phyloP scores from a whole-genome alignment of 2,888 invertebrate genomes.

The Heteromurus nitidus region DNA sequence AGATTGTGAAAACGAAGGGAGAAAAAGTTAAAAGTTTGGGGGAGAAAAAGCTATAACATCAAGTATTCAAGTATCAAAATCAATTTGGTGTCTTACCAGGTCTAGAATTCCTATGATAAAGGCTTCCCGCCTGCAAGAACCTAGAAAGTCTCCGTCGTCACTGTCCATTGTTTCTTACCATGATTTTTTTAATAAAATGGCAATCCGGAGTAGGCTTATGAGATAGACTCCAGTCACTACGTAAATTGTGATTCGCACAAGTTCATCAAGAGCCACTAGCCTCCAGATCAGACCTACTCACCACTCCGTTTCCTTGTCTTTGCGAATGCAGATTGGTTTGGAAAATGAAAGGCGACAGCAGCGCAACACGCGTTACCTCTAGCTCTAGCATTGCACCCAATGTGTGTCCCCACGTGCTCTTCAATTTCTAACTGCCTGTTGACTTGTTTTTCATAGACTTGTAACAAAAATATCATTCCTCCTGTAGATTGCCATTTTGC shows the following conservation, averaged over 20 bases:
- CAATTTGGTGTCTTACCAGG: slow-evolving; percentile 1
- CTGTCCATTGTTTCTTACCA: slow-evolving; percentile 4
- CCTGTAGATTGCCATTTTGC: slow-evolving; percentile 14
- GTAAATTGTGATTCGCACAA: no score
- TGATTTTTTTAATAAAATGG: no score
- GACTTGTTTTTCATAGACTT: not conserved
- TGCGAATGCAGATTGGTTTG: no score
- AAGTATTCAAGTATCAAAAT: not conserved
- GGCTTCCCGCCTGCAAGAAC: slow-evolving; percentile 11
- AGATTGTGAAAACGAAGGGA: no score
- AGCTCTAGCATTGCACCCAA: no score
- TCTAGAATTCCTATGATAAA: slow-evolving; percentile 13
- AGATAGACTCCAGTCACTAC: no score
- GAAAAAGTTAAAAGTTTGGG: not conserved
- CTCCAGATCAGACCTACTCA: no score
- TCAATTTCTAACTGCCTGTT: not conserved
- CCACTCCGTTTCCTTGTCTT: no score
- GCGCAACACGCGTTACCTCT: no score
- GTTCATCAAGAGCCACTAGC: no score
- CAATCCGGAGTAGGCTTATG: no score
- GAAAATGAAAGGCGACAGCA: no score
- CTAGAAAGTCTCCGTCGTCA: not conserved
- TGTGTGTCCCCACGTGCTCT: not conserved
- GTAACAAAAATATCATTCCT: not conserved
- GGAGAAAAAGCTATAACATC: not conserved